Evolutionary conservation across 2,888 invertebrate genomes (phyloP).

Genomic region (Tetramorium bicarinatum): DNA sequence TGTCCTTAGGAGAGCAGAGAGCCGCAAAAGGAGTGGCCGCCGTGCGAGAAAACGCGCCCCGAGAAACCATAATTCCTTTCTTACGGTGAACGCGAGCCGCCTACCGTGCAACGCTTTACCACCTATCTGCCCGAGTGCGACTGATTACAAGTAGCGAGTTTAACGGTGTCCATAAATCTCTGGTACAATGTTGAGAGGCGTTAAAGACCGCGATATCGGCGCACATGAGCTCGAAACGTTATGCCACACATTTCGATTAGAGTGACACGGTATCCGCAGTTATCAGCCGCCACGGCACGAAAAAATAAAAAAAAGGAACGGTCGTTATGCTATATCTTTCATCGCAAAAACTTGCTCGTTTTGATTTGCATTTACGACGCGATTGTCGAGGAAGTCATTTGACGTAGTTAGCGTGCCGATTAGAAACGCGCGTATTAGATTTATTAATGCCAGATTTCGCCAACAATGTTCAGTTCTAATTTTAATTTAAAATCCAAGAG

Average conservation of each 20-base stretch:
- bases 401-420: background rate
- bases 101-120: slow-evolving; percentile 59
- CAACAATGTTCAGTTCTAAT: background rate
- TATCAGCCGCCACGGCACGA: background rate
- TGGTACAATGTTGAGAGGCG: slow-evolving; percentile 72
- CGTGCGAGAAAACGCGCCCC: slow-evolving; percentile 59
- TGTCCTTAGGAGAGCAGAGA: slow-evolving; percentile 48
- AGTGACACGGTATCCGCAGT: background rate
- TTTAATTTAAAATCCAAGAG: background rate
- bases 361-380: slow-evolving; percentile 34
- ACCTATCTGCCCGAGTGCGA: slow-evolving; percentile 69
- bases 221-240: slow-evolving; percentile 42
- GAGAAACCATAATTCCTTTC: slow-evolving; percentile 65
- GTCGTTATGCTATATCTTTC: slow-evolving; percentile 30
- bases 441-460: slow-evolving; percentile 16
- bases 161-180: slow-evolving; percentile 76
- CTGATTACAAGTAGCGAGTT: slow-evolving; percentile 78
- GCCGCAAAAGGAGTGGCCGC: slow-evolving; percentile 57
- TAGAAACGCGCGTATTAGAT: background rate
- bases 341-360: slow-evolving; percentile 20
- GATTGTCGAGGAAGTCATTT: background rate
- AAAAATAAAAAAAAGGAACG: background rate
- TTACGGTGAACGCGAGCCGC: slow-evolving; percentile 61
- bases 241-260: slow-evolving; percentile 33
- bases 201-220: slow-evolving; percentile 65